phyloP scores from a whole-genome alignment of 2,797 vertebrate species.

The Rhadinocentrus ornatus region DNA sequence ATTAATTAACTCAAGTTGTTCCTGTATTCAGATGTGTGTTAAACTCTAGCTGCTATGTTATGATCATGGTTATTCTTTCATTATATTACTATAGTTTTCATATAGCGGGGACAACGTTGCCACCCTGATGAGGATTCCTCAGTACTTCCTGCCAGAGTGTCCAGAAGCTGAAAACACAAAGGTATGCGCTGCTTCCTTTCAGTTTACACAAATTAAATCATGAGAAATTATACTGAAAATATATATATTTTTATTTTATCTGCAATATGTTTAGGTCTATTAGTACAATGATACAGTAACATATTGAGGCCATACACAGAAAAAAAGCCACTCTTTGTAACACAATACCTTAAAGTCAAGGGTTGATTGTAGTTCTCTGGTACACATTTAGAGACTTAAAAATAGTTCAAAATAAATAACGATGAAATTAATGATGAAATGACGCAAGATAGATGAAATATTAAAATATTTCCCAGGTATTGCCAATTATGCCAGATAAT shows the following conservation, averaged over 20 bases:
- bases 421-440: background rate
- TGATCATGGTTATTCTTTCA: background rate
- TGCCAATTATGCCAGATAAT: background rate
- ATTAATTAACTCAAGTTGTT: background rate
- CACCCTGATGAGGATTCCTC: conserved; percentile 89
- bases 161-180: conserved; percentile 73
- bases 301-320: background rate
- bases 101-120: conserved; percentile 79
- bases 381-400: background rate
- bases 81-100: conserved; percentile 83
- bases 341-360: background rate
- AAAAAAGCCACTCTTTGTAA: background rate
- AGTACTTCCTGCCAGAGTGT: conserved; percentile 85
- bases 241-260: background rate
- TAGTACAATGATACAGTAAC: background rate
- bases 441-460: background rate
- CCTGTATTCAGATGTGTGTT: background rate
- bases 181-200: conserved; percentile 70
- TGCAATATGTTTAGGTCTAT: background rate
- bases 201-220: background rate
- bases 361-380: background rate
- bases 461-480: background rate
- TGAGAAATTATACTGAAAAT: background rate
- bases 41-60: background rate
- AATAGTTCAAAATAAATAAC: background rate